Evolutionary conservation across 92 coral and sea anemone species (phyloP).

Genomic region (Zoanthus sansibaricus): DNA sequence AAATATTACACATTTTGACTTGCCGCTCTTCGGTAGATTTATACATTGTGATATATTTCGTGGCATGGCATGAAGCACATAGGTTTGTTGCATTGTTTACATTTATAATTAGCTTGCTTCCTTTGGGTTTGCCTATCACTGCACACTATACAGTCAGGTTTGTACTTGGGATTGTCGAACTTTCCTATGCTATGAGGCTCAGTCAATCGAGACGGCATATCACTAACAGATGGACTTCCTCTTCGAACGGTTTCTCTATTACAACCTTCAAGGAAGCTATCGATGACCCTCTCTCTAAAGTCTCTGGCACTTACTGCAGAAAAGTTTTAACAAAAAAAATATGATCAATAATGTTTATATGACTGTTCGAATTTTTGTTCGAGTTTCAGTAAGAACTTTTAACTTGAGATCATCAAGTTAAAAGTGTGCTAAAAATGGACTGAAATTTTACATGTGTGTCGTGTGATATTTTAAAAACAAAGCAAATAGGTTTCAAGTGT

Average conservation of each 20-base stretch:
- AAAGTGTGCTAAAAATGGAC: background rate
- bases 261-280: constrained; percentile 43
- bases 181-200: constrained; percentile 27
- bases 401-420: background rate
- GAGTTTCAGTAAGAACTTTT: background rate
- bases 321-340: too few species aligned
- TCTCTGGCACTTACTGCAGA: constrained; percentile 28
- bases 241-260: background rate
- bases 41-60: too few species aligned
- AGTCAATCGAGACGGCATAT: constrained; percentile 30
- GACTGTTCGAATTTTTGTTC: too few species aligned
- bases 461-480: background rate
- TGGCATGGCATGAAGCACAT: too few species aligned
- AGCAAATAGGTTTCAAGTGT: background rate
- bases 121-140: too few species aligned
- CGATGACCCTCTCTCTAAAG: constrained; percentile 40
- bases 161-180: constrained; percentile 16
- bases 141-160: too few species aligned
- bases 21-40: too few species aligned
- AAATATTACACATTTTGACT: too few species aligned
- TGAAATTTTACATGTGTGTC: background rate
- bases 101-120: too few species aligned
- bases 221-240: constrained; percentile 23
- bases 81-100: too few species aligned
- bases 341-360: too few species aligned